Conservation (phyloP, 2,888 invertebrate species). For the Chironomus tentans region DNA sequence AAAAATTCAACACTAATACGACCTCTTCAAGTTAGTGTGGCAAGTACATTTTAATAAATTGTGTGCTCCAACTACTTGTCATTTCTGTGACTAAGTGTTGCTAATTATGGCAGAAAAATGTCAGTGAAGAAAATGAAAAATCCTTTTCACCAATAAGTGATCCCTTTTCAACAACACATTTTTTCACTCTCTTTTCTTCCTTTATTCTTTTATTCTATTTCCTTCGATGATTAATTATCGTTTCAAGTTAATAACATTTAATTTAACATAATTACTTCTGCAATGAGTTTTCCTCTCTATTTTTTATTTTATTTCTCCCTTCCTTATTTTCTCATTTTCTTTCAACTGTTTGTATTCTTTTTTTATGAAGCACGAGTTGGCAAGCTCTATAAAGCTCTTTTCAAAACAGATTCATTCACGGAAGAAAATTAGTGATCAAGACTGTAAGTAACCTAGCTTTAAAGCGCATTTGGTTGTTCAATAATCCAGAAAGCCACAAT, state of each 20-base stretch:
- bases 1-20: too few relatives aligned
- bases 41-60: background rate
- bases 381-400: background rate
- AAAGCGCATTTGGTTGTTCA: too few relatives aligned
- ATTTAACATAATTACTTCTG: slow-evolving; percentile 21
- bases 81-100: slow-evolving; percentile 6
- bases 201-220: background rate
- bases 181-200: background rate
- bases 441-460: too few relatives aligned
- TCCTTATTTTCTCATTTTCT: background rate
- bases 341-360: background rate
- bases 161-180: background rate
- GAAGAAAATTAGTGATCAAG: background rate
- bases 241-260: slow-evolving; percentile 24
- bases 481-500: too few relatives aligned
- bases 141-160: slow-evolving; percentile 9
- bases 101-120: slow-evolving; percentile 13
- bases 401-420: background rate
- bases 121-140: background rate
- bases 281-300: background rate
- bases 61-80: background rate
- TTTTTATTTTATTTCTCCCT: background rate
- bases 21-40: too few relatives aligned
- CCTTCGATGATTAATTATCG: slow-evolving; percentile 23
- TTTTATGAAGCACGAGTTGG: background rate